phyloP scores from a whole-genome alignment of 2,888 invertebrate genomes.

The Lithophane ornitopus region DNA sequence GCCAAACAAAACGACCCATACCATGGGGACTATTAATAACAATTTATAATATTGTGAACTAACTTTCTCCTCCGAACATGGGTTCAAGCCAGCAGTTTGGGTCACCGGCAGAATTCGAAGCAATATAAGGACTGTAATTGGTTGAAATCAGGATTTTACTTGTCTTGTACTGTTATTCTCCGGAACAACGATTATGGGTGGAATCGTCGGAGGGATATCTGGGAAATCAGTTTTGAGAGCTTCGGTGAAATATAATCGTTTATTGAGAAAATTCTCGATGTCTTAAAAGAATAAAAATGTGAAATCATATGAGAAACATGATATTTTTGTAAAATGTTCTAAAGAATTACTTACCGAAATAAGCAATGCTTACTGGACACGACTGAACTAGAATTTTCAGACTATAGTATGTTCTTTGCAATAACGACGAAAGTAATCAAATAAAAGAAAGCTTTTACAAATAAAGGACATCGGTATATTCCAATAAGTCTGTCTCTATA shows the following conservation, averaged over 20 bases:
- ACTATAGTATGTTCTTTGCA: background rate
- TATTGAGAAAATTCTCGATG: background rate
- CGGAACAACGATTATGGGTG: conserved; percentile 35
- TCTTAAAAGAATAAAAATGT: background rate
- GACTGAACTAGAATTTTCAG: background rate
- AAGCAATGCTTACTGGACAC: background rate
- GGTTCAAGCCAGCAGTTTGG: conserved; percentile 59
- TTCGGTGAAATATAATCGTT: conserved; percentile 1
- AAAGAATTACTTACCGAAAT: background rate
- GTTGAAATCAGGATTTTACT: conserved; percentile 43
- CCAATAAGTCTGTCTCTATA: conserved; percentile 15
- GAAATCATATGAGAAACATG: background rate
- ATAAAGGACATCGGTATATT: conserved; percentile 12
- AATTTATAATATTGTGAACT: conserved; percentile 75
- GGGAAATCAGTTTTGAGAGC: background rate
- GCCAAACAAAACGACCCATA: conserved; percentile 63
- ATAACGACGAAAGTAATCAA: conserved; percentile 26
- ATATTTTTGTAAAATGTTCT: background rate
- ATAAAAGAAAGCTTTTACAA: conserved; percentile 32
- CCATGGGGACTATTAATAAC: conserved; percentile 73
- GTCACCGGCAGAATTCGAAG: conserved; percentile 48
- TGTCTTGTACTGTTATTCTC: conserved; percentile 44
- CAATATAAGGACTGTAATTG: conserved; percentile 65
- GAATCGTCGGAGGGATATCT: conserved; percentile 8
- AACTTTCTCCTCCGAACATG: conserved; percentile 71